Conservation (phyloP, 2,113 vertebrate genomes). For the Tetrax tetrax region DNA sequence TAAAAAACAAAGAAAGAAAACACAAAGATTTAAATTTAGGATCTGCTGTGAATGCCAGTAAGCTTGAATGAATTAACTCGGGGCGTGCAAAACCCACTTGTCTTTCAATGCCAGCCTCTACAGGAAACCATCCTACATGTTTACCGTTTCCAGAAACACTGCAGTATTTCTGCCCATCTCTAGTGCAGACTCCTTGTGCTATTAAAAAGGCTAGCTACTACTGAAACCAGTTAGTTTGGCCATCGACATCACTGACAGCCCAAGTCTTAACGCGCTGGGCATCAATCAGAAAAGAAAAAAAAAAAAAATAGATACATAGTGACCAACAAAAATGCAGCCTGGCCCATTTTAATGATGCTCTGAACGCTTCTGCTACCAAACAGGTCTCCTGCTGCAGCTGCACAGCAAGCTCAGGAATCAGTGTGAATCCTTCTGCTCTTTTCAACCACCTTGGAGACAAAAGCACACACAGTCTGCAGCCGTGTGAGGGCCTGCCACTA, state of each 20-base stretch:
- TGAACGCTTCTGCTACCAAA: neutral
- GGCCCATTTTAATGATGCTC: neutral
- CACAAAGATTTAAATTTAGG: neutral
- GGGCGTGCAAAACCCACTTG: neutral
- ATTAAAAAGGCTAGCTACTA: neutral
- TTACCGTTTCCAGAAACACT: neutral
- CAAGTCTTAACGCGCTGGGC: accelerated
- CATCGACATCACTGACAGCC: neutral
- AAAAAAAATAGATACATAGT: accelerated
- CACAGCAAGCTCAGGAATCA: neutral
- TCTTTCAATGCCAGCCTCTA: neutral
- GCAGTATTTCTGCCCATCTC: slow-evolving; percentile 25
- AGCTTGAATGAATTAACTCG: neutral
- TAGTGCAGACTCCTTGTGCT: neutral
- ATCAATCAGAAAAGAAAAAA: neutral
- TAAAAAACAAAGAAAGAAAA: neutral
- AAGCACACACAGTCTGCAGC: neutral
- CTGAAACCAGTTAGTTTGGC: neutral
- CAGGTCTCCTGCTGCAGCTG: neutral
- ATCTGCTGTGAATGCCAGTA: neutral
- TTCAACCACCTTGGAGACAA: slow-evolving; percentile 10
- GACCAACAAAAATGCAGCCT: neutral
- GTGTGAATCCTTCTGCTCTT: neutral
- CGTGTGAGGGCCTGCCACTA: neutral
- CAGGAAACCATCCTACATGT: neutral